Conservation (phyloP, 1,140 invertebrate species). For the Meloidogyne hapla region DNA sequence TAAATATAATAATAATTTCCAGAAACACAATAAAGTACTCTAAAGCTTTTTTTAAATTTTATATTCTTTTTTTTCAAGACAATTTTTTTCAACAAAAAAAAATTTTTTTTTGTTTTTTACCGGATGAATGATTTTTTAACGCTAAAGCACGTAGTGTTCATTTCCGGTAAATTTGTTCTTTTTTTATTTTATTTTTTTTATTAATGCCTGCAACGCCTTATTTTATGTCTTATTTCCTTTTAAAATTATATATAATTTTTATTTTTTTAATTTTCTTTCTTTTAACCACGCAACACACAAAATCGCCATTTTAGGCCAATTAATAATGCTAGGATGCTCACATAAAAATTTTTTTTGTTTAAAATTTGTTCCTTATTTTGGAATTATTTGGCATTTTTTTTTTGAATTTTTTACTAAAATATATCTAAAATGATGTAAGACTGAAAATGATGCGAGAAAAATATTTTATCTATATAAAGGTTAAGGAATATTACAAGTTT, state of each 20-base stretch:
- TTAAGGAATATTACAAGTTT: background rate
- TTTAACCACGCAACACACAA: too few species aligned
- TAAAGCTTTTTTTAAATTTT: too few species aligned
- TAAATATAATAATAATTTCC: too few species aligned
- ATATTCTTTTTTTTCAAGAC: background rate
- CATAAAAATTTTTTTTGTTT: background rate
- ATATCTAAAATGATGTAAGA: too few species aligned
- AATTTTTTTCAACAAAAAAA: background rate
- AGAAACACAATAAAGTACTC: background rate
- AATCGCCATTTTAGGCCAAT: constrained; percentile 1
- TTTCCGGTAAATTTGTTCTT: background rate
- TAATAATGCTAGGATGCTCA: background rate
- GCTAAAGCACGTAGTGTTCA: background rate
- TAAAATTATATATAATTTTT: too few species aligned
- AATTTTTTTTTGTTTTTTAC: background rate
- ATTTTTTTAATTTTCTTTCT: background rate
- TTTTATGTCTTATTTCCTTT: background rate
- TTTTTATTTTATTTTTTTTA: background rate
- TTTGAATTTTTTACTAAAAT: too few species aligned
- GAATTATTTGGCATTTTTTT: background rate
- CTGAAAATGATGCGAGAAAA: background rate
- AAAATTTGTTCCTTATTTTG: constrained; percentile 1
- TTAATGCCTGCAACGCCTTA: background rate
- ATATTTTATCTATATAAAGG: background rate
- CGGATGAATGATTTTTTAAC: constrained; percentile 1